phyloP scores from a whole-genome alignment of 2,113 vertebrate genomes.

The Myanophis thanlyinensis region DNA sequence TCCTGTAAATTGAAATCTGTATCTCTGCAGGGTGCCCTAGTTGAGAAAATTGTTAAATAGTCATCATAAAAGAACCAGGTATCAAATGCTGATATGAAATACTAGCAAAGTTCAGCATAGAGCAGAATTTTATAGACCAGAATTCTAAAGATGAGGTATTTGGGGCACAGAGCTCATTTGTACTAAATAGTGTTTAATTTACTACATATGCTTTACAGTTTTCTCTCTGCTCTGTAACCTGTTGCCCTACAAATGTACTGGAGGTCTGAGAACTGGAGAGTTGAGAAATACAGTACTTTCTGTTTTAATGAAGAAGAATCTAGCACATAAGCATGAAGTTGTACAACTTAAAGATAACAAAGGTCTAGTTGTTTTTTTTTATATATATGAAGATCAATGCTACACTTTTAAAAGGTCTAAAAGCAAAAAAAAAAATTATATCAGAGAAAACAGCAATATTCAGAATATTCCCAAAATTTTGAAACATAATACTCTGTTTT shows the following conservation, averaged over 20 bases:
- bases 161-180: not conserved
- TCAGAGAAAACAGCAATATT: not conserved
- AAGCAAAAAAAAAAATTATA: no score
- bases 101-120: not conserved
- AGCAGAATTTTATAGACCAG: not conserved
- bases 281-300: not conserved
- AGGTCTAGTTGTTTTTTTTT: not conserved
- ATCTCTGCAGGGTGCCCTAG: not conserved
- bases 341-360: not conserved
- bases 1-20: not conserved
- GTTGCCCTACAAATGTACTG: not conserved
- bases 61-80: not conserved
- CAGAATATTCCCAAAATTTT: not conserved
- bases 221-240: not conserved
- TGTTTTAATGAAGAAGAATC: not conserved
- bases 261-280: not conserved
- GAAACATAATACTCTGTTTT: not conserved
- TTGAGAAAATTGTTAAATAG: not conserved
- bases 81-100: not conserved
- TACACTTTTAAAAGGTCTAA: not conserved
- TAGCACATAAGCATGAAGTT: not conserved
- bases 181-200: not conserved
- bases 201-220: not conserved
- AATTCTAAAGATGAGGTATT: not conserved
- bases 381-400: not conserved